Conservation (phyloP, 37 sponge, comb jelly and placozoan species). For the Halichondria panicea region DNA sequence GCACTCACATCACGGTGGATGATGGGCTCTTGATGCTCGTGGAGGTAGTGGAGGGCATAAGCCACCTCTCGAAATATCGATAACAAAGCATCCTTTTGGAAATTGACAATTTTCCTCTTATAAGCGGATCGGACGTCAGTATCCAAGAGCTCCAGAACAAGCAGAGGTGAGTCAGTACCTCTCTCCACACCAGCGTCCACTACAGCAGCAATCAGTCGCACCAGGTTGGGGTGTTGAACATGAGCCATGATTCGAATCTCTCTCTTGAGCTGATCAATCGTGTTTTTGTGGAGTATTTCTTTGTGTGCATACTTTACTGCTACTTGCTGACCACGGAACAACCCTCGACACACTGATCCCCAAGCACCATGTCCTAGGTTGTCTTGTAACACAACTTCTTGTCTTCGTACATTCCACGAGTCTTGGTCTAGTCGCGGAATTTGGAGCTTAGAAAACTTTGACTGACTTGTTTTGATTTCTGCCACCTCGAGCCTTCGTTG, state of each 20-base stretch:
- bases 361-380: constrained; percentile 32
- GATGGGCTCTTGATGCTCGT: constrained; percentile 54
- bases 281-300: constrained; percentile 1
- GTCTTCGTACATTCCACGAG: not conserved
- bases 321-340: not conserved
- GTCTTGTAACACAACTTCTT: not conserved
- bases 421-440: too few species aligned
- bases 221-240: constrained; percentile 61
- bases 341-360: constrained; percentile 41
- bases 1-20: constrained; percentile 82
- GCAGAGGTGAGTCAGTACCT: constrained; percentile 14
- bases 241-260: constrained; percentile 52
- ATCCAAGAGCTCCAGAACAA: constrained; percentile 73
- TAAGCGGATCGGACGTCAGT: constrained; percentile 48
- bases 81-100: not conserved
- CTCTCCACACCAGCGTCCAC: constrained; percentile 12
- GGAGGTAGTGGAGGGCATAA: constrained; percentile 70
- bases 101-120: too few species aligned
- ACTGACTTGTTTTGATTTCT: too few species aligned
- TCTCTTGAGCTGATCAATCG: constrained; percentile 26
- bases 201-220: constrained; percentile 65
- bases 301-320: constrained; percentile 11
- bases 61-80: constrained; percentile 45
- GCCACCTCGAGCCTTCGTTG: too few species aligned
- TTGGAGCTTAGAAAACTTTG: too few species aligned